phyloP scores from a whole-genome alignment of 2,888 invertebrate species.

The Cataglyphis altisquamis region DNA sequence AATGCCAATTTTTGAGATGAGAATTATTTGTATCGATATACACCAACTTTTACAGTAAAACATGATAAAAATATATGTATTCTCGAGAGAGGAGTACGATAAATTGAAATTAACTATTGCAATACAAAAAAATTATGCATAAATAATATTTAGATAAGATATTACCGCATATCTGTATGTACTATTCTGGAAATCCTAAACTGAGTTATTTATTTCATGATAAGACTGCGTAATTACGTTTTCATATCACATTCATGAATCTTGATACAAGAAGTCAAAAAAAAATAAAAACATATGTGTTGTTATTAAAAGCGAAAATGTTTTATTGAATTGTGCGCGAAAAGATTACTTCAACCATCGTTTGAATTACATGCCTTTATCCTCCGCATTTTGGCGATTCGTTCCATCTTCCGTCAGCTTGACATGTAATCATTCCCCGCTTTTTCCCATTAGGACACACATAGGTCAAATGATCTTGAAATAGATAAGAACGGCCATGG shows the following conservation, averaged over 20 bases:
- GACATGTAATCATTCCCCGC: slow-evolving; percentile 83
- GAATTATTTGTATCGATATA: slow-evolving; percentile 51
- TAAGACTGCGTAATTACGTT: slow-evolving; percentile 59
- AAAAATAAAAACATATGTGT: slow-evolving; percentile 46
- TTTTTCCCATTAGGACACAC: slow-evolving; percentile 76
- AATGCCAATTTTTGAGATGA: slow-evolving; percentile 55
- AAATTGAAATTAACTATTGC: slow-evolving; percentile 37
- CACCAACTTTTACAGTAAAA: slow-evolving; percentile 40
- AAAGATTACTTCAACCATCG: background rate
- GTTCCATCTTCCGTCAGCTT: slow-evolving; percentile 81
- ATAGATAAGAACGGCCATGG: slow-evolving; percentile 87
- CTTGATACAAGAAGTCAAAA: slow-evolving; percentile 42
- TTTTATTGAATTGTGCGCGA: background rate
- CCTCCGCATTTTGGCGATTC: slow-evolving; percentile 71
- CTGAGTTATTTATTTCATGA: slow-evolving; percentile 54
- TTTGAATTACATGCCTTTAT: slow-evolving; percentile 12
- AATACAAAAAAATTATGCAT: slow-evolving; percentile 12
- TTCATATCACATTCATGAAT: slow-evolving; percentile 43
- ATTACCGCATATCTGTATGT: slow-evolving; percentile 44
- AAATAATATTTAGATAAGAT: slow-evolving; percentile 40
- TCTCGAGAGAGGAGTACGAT: slow-evolving; percentile 32
- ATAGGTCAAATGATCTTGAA: slow-evolving; percentile 85
- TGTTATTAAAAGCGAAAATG: slow-evolving; percentile 27
- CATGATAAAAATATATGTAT: slow-evolving; percentile 4
- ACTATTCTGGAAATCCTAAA: slow-evolving; percentile 30